Evolutionary conservation across 2,888 invertebrate species (phyloP).

Genomic region (Blastobasis lacticolella): DNA sequence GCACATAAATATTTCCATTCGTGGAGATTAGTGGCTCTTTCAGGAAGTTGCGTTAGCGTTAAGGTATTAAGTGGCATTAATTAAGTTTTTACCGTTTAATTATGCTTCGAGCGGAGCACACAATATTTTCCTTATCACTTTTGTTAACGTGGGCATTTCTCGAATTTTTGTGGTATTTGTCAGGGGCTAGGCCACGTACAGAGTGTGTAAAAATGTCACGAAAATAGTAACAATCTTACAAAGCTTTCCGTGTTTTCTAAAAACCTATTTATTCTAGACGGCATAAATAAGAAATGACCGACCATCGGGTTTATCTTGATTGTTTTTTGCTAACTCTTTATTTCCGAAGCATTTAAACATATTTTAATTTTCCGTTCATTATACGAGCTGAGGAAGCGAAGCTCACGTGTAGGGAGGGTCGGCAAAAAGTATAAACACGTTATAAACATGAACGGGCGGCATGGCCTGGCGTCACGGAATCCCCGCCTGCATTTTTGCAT

Average conservation of each 20-base stretch:
- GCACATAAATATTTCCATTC: conserved; percentile 58
- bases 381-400: conserved; percentile 31
- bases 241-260: too few relatives aligned
- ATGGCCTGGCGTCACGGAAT: conserved; percentile 62
- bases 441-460: conserved; percentile 53
- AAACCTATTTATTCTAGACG: too few relatives aligned
- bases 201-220: too few relatives aligned
- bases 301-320: too few relatives aligned
- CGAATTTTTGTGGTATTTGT: too few relatives aligned
- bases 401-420: conserved; percentile 35
- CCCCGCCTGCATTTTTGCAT: conserved; percentile 66
- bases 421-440: conserved; percentile 57
- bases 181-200: too few relatives aligned
- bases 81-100: conserved; percentile 30
- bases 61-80: conserved; percentile 32
- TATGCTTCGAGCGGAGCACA: conserved; percentile 6
- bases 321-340: too few relatives aligned
- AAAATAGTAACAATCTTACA: too few relatives aligned
- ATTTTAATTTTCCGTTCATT: conserved; percentile 41
- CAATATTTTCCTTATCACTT: conserved; percentile 17
- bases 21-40: conserved; percentile 55
- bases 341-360: conserved; percentile 10
- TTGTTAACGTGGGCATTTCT: background rate
- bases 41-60: conserved; percentile 43
- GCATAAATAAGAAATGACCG: too few relatives aligned